Evolutionary conservation across 2,888 invertebrate genomes (phyloP).

Genomic region (Vandiemenella viatica): DNA sequence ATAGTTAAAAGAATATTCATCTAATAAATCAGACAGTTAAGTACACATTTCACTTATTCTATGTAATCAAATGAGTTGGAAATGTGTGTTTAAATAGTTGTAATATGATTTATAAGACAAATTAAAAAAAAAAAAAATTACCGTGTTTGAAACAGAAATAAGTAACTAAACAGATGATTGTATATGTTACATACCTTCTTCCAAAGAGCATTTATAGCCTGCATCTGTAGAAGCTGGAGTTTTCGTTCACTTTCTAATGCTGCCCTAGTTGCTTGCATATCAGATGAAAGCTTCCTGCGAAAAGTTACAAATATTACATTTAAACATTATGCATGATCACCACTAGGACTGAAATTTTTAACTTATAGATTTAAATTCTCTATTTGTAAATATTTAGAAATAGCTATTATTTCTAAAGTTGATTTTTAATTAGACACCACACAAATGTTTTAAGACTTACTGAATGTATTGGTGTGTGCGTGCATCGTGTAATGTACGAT

Average conservation of each 20-base stretch:
- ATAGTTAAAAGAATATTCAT: too few relatives aligned
- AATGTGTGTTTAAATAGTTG: too few relatives aligned
- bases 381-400: neutral
- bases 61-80: too few relatives aligned
- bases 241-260: slow-evolving; percentile 73
- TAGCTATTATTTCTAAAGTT: neutral
- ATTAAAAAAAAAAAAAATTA: neutral
- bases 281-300: slow-evolving; percentile 57
- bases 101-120: neutral
- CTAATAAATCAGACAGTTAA: too few relatives aligned
- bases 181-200: slow-evolving; percentile 48
- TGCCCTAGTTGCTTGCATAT: slow-evolving; percentile 72
- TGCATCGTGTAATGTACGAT: slow-evolving; percentile 55
- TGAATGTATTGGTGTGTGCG: slow-evolving; percentile 71
- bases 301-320: neutral
- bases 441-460: slow-evolving; percentile 34
- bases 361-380: neutral
- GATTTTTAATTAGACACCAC: neutral
- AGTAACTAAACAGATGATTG: neutral
- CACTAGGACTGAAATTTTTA: too few relatives aligned
- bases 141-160: neutral
- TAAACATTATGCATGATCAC: neutral
- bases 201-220: slow-evolving; percentile 80
- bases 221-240: slow-evolving; percentile 75
- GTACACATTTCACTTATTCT: too few relatives aligned